Conservation (phyloP, 2,113 vertebrate species). For the Isurus oxyrinchus region DNA sequence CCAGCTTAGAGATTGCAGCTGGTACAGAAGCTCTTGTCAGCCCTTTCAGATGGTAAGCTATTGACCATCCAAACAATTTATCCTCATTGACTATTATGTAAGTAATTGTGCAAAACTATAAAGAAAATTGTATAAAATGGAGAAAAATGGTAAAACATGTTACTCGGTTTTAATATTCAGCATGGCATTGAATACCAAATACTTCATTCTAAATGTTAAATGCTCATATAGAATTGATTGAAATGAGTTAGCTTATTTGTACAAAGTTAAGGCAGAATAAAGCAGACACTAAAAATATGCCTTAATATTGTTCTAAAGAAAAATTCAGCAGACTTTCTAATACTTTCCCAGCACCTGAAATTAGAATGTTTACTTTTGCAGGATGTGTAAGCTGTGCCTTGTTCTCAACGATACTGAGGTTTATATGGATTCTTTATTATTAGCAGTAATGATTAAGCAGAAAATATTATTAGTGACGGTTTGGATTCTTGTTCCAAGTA, state of each 20-base stretch:
- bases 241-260: neutral
- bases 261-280: neutral
- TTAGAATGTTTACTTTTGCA: constrained; percentile 13
- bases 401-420: neutral
- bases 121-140: neutral
- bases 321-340: neutral
- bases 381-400: neutral
- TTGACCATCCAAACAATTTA: neutral
- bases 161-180: neutral
- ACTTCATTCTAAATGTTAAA: neutral
- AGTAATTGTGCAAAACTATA: neutral
- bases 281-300: neutral
- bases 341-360: neutral
- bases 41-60: neutral
- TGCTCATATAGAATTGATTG: neutral
- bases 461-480: neutral
- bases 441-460: neutral
- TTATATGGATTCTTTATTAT: neutral
- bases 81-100: neutral
- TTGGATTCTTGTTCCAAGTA: neutral
- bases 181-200: neutral
- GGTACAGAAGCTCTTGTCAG: neutral
- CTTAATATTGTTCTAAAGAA: neutral
- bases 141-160: neutral
- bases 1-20: neutral